phyloP scores from a whole-genome alignment of 2,888 invertebrate genomes.

The Pinctada fucata region DNA sequence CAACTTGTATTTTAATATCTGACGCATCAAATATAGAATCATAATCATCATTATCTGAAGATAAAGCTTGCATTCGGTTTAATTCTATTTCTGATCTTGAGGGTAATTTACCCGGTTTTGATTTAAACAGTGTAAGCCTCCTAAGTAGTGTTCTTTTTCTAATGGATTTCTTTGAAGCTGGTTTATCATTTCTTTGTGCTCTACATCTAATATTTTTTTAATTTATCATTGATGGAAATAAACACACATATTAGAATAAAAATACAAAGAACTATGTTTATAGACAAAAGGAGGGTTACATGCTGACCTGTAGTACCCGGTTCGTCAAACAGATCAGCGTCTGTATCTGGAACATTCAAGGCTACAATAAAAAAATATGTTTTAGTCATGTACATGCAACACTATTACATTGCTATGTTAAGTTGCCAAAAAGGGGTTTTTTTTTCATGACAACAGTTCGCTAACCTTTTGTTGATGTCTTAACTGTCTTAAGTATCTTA shows the following conservation, averaged over 20 bases:
- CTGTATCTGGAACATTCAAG: slow-evolving; percentile 10
- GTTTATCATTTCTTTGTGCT: slow-evolving; percentile 10
- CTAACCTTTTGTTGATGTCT: slow-evolving; percentile 8
- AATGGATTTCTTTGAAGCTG: not conserved
- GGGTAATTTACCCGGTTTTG: too few relatives aligned
- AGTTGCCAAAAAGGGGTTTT: slow-evolving; percentile 2
- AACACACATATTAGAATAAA: slow-evolving; percentile 11
- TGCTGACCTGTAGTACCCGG: slow-evolving; percentile 12
- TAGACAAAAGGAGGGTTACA: slow-evolving; percentile 13
- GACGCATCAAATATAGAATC: too few relatives aligned
- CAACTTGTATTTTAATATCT: too few relatives aligned
- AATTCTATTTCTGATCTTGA: too few relatives aligned
- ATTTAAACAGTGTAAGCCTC: too few relatives aligned
- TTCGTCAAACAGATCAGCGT: slow-evolving; percentile 11
- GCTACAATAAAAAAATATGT: slow-evolving; percentile 1
- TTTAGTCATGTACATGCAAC: slow-evolving; percentile 5
- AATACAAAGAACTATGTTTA: slow-evolving; percentile 12
- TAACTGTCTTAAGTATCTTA: slow-evolving; percentile 10
- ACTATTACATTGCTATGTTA: slow-evolving; percentile 6
- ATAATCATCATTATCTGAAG: too few relatives aligned
- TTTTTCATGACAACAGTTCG: slow-evolving; percentile 4
- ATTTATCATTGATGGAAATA: slow-evolving; percentile 14
- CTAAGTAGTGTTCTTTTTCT: too few relatives aligned
- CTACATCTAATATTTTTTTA: slow-evolving; percentile 6
- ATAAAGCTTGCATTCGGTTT: too few relatives aligned